Percentiles rank a stretch among this genome's conserved stretches.
Conservation (phyloP, 2,113 vertebrate genomes). For the Xiphophorus couchianus region DNA sequence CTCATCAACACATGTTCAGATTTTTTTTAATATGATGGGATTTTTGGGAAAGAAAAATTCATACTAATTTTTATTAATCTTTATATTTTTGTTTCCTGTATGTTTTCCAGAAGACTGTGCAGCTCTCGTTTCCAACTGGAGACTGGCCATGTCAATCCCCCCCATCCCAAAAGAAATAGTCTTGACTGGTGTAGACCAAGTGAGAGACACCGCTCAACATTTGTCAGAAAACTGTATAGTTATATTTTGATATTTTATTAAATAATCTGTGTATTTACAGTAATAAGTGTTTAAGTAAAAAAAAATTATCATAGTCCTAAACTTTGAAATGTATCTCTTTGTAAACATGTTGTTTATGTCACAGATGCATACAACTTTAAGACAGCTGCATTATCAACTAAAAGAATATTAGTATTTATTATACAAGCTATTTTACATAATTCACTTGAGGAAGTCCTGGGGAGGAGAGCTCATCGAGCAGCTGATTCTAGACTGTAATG, state of each 20-base stretch:
- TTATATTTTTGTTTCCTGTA: background rate
- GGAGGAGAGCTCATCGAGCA: conserved; percentile 57
- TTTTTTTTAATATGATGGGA: background rate
- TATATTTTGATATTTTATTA: background rate
- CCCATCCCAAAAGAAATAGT: background rate
- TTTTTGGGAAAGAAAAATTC: background rate
- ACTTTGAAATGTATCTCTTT: background rate
- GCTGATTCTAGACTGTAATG: conserved; percentile 65
- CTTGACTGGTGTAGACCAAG: no score
- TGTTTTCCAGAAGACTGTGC: background rate
- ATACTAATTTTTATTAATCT: background rate
- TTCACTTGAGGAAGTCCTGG: conserved; percentile 39
- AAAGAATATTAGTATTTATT: conserved; percentile 36
- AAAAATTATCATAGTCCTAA: background rate
- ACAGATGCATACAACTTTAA: background rate
- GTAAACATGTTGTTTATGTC: background rate
- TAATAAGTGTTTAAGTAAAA: background rate
- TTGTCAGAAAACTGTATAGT: background rate
- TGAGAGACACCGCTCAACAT: background rate
- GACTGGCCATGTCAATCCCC: background rate
- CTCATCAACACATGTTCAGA: no score
- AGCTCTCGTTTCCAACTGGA: background rate
- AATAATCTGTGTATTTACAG: background rate
- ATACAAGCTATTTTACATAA: conserved; percentile 46
- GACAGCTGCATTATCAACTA: conserved; percentile 9